Conservation (phyloP, 2,797 vertebrate species). For the Otolemur crassicaudatus region DNA sequence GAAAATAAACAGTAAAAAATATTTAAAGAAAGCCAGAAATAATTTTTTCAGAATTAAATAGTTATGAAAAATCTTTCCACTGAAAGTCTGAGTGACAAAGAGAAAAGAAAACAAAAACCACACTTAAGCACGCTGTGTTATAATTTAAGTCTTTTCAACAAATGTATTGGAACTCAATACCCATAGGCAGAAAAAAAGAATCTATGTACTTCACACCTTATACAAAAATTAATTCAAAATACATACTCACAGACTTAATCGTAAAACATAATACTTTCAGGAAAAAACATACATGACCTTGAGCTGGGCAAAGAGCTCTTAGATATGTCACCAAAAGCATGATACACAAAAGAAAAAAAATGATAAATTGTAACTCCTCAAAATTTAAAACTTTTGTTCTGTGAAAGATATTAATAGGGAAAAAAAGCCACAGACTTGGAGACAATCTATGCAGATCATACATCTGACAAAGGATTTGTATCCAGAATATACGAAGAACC, state of each 20-base stretch:
- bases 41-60: background rate
- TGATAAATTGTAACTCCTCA: background rate
- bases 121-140: background rate
- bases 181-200: background rate
- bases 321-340: background rate
- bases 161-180: background rate
- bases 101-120: background rate
- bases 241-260: background rate
- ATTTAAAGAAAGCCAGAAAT: background rate
- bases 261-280: background rate
- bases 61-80: background rate
- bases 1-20: background rate
- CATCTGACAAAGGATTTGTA: background rate
- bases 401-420: background rate
- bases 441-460: background rate
- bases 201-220: background rate
- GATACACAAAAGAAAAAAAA: background rate
- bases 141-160: conserved; percentile 21
- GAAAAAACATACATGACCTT: background rate
- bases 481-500: background rate
- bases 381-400: background rate
- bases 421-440: background rate
- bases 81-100: background rate
- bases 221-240: background rate
- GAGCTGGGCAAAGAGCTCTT: background rate